Base-by-base conservation (phyloP, 1,140 invertebrate species). In the Lepidostoma basale region DNA sequence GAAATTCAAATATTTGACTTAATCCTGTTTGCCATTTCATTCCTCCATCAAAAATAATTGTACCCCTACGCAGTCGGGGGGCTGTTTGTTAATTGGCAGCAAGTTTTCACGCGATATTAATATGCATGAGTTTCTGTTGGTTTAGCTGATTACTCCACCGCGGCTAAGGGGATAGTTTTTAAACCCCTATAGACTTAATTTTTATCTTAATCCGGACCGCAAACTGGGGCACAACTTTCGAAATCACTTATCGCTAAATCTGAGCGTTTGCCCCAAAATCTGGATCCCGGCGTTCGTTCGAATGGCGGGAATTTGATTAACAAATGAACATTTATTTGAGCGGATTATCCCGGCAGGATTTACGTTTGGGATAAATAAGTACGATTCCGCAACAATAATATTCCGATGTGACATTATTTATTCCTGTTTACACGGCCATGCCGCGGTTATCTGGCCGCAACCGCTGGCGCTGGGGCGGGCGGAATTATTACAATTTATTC, bases 401-500 rank as follows among this genome's bases (percentile, higher is more conserved):
- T 70, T 52, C 58, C 62, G 49, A 70, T 62, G 68, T 66, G 63
- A 60, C 68, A 66, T 70, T 66, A 70, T 70, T 70, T 70, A 70
- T 70, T 66, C 68, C 54, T 66, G 68, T 70, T 70, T 70, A 70
- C 68, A 70, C 56, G 54, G 62, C 30, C 62, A 26, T 52, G 56
- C 39, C 62, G 68, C 58, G 68, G 68, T 62, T 66, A 54, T 66
- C 56, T 36, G 68, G 52, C 2, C n/a, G 14, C 30, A 6, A 33
- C 30, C 6, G 30, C 30, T 49, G 6, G 20, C 59, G 59, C 44
- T 33, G 12, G 33, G 18, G 39, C 54, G 23, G 58, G 58, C 33
- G 20, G 64, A 69, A 69, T 69, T 69, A 64, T 58, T 63, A 49
- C 54, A 70, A 70, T 67, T 70, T 70, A 70, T 70, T 70, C 63